A percentile compares a stretch with the other conserved stretches of the same genome.
phyloP scores from a whole-genome alignment of 2,113 vertebrate genomes.

The Oceanites oceanicus region DNA sequence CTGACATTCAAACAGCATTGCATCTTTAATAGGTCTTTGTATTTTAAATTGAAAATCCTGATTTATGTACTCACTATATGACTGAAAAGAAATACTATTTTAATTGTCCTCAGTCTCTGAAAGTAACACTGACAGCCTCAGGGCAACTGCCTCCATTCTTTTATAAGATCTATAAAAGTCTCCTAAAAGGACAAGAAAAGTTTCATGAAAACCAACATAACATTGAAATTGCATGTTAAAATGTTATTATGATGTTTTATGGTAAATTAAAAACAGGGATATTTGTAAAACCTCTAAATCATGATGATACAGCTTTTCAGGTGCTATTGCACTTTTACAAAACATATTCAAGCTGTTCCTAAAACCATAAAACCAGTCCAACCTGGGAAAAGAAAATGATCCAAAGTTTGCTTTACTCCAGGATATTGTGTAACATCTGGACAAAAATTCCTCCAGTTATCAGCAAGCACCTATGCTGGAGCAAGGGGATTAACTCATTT shows the following conservation, averaged over 20 bases:
- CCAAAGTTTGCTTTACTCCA: constrained; percentile 1
- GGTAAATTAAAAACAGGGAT: constrained; percentile 34
- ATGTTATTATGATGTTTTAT: not conserved
- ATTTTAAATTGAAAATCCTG: not conserved
- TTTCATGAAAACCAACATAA: not conserved
- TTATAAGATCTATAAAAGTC: not conserved
- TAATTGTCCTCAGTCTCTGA: not conserved
- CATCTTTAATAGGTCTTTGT: not conserved
- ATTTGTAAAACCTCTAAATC: constrained; percentile 22
- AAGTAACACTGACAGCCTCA: not conserved
- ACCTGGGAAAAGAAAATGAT: not conserved
- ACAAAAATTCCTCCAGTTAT: not conserved
- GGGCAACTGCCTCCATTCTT: not conserved
- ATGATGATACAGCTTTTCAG: not conserved
- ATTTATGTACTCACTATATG: not conserved
- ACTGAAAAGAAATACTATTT: not conserved
- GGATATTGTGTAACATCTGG: constrained; percentile 20
- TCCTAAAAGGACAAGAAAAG: not conserved
- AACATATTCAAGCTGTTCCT: constrained; percentile 22
- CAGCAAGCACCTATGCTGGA: not conserved
- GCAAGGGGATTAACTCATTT: not conserved
- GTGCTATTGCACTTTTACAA: not conserved
- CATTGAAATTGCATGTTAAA: not conserved
- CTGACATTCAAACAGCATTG: not conserved
- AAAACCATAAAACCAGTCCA: not conserved